Conservation (phyloP, 2,888 invertebrate genomes). For the Pandemis cinnamomeana region DNA sequence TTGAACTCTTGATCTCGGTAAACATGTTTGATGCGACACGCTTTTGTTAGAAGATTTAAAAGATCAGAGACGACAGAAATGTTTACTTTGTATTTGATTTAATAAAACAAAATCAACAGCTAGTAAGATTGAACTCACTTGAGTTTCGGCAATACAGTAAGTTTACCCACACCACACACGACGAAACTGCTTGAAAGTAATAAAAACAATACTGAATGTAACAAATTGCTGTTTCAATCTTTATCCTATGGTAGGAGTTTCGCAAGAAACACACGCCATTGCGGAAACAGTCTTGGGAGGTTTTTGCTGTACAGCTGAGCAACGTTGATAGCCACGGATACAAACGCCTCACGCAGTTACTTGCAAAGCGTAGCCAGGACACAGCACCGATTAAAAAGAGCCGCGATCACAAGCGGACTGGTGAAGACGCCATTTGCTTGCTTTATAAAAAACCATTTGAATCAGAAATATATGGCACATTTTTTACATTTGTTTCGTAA, state of each 20-base stretch:
- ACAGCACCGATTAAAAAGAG: conserved; percentile 54
- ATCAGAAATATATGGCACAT: neutral
- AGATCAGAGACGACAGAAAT: neutral
- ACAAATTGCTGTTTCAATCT: conserved; percentile 8
- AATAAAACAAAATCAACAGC: neutral
- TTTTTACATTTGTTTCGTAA: neutral
- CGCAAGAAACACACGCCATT: conserved; percentile 47
- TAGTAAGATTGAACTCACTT: too few species aligned
- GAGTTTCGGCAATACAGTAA: neutral
- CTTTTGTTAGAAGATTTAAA: conserved; percentile 6
- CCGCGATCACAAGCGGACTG: conserved; percentile 42
- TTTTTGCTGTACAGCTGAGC: conserved; percentile 47
- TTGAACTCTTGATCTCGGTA: conserved; percentile 54
- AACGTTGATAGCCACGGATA: conserved; percentile 49
- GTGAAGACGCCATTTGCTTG: neutral
- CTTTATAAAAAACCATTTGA: neutral
- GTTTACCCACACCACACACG: neutral
- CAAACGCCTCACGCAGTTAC: conserved; percentile 45
- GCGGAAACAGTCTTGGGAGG: conserved; percentile 49
- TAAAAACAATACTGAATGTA: neutral
- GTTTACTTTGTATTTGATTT: conserved; percentile 1
- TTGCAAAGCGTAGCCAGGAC: conserved; percentile 54
- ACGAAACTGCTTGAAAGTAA: neutral
- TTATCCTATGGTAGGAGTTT: conserved; percentile 46
- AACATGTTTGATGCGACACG: conserved; percentile 50